Conservation (phyloP, 2,797 vertebrate species). For the Apogon hyalosoma region DNA sequence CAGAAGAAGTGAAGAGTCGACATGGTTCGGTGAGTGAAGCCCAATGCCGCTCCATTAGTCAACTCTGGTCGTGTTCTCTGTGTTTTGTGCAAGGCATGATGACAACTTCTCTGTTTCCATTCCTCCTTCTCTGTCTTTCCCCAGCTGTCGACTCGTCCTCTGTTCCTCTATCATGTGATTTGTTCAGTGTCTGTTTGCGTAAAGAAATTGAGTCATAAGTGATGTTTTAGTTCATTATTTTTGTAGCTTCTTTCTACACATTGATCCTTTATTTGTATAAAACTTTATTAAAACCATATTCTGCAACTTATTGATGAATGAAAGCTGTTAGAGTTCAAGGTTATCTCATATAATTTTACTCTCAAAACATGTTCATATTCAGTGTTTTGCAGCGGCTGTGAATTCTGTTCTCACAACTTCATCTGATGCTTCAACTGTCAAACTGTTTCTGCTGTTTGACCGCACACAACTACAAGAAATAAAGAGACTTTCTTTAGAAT, state of each 20-base stretch:
- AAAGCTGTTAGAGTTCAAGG: constrained; percentile 8
- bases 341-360: not conserved
- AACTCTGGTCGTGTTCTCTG: constrained; percentile 13
- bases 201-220: constrained; percentile 32
- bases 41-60: constrained; percentile 32
- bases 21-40: constrained; percentile 87
- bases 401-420: too few species aligned
- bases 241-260: not conserved
- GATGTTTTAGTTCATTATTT: constrained; percentile 16
- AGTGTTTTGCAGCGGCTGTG: not conserved
- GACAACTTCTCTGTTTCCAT: constrained; percentile 78
- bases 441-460: too few species aligned
- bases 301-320: not conserved
- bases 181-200: constrained; percentile 16
- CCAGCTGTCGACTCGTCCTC: constrained; percentile 45
- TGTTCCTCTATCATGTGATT: constrained; percentile 69
- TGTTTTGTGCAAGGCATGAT: constrained; percentile 47
- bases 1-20: constrained; percentile 66
- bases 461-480: not conserved
- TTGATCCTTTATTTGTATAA: not conserved
- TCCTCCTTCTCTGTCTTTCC: constrained; percentile 68
- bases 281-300: not conserved
- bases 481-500: too few species aligned
- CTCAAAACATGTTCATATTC: not conserved
- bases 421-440: not conserved